Base-by-base conservation (phyloP, 2,888 invertebrate genomes). In the Chymomyza caudatula region DNA sequence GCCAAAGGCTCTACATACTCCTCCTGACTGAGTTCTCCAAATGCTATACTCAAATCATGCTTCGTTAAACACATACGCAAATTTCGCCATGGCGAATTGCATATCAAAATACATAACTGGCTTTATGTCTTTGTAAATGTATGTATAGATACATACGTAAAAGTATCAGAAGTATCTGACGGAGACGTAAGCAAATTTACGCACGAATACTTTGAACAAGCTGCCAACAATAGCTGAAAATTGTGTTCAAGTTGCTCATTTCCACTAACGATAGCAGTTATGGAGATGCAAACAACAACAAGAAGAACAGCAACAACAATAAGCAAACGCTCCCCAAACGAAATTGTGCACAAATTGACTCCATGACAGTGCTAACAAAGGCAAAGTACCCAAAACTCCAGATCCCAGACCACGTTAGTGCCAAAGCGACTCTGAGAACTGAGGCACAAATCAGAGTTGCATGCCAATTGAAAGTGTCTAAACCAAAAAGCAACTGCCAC, bases 21-120 rank as follows among this genome's bases (percentile, higher is more conserved):
- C 11, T 37, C 29, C 5, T 11, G 29, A n/a, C n/a, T n/a, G n/a
- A n/a, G n/a, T n/a, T n/a, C n/a, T n/a, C n/a, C 29, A 37, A 37
- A 37, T 11, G 11, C 29, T 11, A 44, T 4, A 17, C 47, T 47
- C n/a, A 29, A 52, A 57, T 20, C 56, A 61, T 58, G 75, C 85
- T 82, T 86, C 85, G 82, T 82, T 82, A 82, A 75, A 75, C 82
- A 76, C 84, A 86, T 80, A 83, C 84, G 86, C 80, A 82, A 85
- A 81, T 79, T 71, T 51, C 54, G 42, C 57, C 51, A 51, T 19
- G 22, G 20, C 49, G 69, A 77, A 74, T 71, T 65, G 60, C 74
- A 78, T 83, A 71, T 77, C 80, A 74, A 69, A 74, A 74, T 73
- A 70, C 74, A 85, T 82, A 80, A 76, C 69, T 75, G 75, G 43